Percentiles rank a stretch among this genome's conserved stretches.
Evolutionary conservation across 2,113 vertebrate species (phyloP).

Genomic region (Grus americana): DNA sequence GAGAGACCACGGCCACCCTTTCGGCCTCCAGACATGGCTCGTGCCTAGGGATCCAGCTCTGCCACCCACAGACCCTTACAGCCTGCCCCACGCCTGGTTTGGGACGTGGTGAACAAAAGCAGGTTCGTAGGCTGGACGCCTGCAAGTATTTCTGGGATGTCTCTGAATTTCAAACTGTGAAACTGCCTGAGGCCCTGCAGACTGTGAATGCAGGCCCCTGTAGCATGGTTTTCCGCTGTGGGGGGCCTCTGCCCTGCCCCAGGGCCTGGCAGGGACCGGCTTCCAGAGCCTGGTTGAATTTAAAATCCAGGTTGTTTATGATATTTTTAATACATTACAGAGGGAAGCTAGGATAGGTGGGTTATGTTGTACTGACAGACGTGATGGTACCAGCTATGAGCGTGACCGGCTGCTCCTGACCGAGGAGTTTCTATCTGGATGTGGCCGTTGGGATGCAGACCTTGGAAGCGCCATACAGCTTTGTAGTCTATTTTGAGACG

Average conservation of each 20-base stretch:
- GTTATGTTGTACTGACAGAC: neutral
- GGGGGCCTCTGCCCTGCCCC: neutral
- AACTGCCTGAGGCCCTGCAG: neutral
- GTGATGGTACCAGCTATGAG: accelerated
- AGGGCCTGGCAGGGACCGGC: neutral
- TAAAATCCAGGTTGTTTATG: neutral
- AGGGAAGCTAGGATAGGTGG: neutral
- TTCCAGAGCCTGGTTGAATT: neutral
- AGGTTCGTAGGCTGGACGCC: neutral
- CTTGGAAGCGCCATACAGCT: accelerated
- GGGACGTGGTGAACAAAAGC: neutral
- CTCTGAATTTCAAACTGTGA: neutral
- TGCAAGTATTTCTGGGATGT: accelerated
- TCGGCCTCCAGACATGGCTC: accelerated
- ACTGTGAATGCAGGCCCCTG: accelerated
- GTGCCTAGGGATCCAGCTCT: neutral
- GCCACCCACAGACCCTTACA: accelerated
- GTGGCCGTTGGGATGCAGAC: no score
- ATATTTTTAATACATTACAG: neutral
- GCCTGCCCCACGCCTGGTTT: no score
- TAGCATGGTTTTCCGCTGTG: neutral
- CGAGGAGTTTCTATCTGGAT: neutral
- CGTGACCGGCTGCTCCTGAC: neutral
- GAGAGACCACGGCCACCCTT: neutral
- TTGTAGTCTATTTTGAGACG: neutral